Base-by-base conservation (phyloP, 2,113 vertebrate species). In the Oplegnathus fasciatus region DNA sequence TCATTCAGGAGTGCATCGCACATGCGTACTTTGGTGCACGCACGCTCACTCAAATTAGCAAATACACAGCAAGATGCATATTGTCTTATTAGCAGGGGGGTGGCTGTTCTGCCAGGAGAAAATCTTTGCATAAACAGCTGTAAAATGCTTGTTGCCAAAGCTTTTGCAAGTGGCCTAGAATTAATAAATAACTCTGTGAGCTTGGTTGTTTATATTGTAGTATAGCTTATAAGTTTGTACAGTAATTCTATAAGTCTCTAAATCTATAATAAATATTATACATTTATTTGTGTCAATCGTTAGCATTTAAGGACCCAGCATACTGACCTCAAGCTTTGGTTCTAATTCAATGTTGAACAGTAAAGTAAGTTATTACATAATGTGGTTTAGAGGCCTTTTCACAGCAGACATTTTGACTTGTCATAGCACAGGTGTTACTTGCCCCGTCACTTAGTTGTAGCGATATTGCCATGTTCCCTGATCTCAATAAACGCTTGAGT, bases 1-100 rank as follows among this genome's bases (percentile, higher is more conserved):
- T 87, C 26, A 75, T 72, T 78, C 30, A 74, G 34, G 58, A 5
- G 52, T 80, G 13, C n/a, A 60, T 62, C 18, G 42, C 32, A 71
- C 68, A 50, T 8, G 32, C 75, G 46, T 37, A 40, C 22, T 61
- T 42, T 54, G 24, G 17, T 55, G 18, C 46, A 65, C 44, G 42
- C 55, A 22, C 17, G 42, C 15, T 20, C 20, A 61, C 24, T 32
- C 32, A 62, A 15, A 50, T 24, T 6, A 14, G 15, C 64, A 60
- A 67, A 84, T 48, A 52, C 50, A 65, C n/a, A 66, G 61, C 48
- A 18, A 34, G 44, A 30, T 55, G 18, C 40, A 67, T 17, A 5
- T 20, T 57, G 11, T 20, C 40, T 26, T 65, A 26, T 44, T 79
- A 52, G n/a, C 20, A 4, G 6, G 14, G 42, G 54, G 52, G 18